These are phyloP conservation scores for Patella pellucida DNA, from an alignment of 2,888 invertebrate genomes.

Conservation along the genomic window DNA sequence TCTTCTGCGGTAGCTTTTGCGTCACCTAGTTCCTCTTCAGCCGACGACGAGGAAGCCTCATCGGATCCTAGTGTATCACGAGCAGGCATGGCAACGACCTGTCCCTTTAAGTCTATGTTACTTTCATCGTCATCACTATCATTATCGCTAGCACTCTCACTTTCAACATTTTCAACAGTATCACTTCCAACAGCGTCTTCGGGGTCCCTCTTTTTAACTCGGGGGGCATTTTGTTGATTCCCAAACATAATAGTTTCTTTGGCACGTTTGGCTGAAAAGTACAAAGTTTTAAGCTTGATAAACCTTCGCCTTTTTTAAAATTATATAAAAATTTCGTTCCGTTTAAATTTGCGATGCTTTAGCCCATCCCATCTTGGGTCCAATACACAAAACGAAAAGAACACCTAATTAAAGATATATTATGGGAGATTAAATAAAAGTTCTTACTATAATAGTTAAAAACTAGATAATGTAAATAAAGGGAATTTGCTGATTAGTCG, in stretches of 20 bases:
- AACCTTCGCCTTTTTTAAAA: no score
- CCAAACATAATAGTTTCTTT: constrained; percentile 47
- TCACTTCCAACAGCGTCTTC: constrained; percentile 22
- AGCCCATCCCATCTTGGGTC: no score
- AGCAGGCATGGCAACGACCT: background rate
- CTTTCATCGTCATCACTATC: background rate
- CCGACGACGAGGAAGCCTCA: background rate
- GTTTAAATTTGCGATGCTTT: no score
- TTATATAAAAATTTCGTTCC: no score
- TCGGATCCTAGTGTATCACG: background rate
- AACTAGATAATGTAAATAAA: no score
- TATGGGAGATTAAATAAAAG: no score
- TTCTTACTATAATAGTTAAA: no score
- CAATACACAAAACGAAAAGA: no score
- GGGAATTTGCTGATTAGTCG: no score
- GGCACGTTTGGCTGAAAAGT: constrained; percentile 44
- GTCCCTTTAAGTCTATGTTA: background rate
- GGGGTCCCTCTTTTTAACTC: constrained; percentile 34
- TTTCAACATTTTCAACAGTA: background rate
- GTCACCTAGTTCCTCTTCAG: background rate
- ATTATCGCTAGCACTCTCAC: background rate
- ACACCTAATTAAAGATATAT: no score
- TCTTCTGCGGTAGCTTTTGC: background rate
- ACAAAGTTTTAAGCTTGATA: no score
- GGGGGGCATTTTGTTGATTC: constrained; percentile 45